These are phyloP conservation scores for Acarapis woodi DNA, from an alignment of 1,140 invertebrate species.

Conservation along the genomic window DNA sequence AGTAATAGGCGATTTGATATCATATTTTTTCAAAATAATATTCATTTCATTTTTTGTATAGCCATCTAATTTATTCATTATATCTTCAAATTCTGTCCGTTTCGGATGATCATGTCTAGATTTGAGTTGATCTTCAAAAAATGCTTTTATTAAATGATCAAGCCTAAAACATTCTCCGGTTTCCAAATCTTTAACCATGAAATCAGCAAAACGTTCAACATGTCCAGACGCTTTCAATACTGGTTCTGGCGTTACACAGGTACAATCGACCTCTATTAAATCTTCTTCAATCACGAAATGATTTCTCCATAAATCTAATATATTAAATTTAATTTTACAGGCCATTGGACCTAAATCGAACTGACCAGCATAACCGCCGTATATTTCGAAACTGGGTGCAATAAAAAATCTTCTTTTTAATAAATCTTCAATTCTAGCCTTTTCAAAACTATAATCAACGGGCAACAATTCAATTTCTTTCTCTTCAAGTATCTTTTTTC, in stretches of 20 bases:
- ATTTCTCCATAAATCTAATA: conserved; percentile 70
- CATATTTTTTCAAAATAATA: conserved; percentile 43
- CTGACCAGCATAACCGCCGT: conserved; percentile 63
- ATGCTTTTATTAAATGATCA: conserved; percentile 93
- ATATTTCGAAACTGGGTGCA: conserved; percentile 97
- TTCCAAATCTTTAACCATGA: conserved; percentile 93
- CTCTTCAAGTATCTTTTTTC: conserved; percentile 75
- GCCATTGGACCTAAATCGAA: conserved; percentile 99
- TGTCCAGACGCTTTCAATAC: conserved; percentile 94
- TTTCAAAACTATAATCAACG: conserved; percentile 39
- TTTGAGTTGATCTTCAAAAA: conserved; percentile 54
- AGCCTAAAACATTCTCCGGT: conserved; percentile 86
- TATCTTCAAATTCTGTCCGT: conserved; percentile 45
- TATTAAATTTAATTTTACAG: conserved; percentile 84
- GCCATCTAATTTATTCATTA: conserved; percentile 52
- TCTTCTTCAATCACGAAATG: conserved; percentile 91
- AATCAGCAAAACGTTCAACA: conserved; percentile 91
- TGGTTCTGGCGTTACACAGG: conserved; percentile 79
- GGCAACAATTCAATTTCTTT: conserved; percentile 61
- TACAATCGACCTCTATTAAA: conserved; percentile 95
- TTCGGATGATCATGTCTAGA: conserved; percentile 50
- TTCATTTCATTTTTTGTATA: conserved; percentile 67
- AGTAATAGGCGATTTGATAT: conserved; percentile 79
- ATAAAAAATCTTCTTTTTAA: conserved; percentile 90
- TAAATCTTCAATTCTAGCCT: conserved; percentile 81